Base-by-base conservation (phyloP, 2,113 vertebrate species). In the Puma concolor region DNA sequence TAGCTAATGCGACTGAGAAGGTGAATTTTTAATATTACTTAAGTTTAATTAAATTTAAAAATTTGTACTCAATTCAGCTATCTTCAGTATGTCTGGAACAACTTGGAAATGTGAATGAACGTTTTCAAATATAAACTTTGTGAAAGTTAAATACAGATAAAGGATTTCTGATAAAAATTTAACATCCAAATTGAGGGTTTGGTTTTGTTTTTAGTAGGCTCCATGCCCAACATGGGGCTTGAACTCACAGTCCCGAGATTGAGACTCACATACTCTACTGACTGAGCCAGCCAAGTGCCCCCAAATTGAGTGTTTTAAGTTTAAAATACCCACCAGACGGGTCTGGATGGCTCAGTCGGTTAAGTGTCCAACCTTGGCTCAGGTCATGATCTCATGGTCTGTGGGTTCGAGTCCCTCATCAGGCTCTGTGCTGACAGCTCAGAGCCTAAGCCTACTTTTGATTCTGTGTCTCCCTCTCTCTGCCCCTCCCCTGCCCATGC, bases 121-220 rank as follows among this genome's bases (percentile, higher is more conserved):
- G 64, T 36, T 95, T 88, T 96, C 29, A 76, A 54, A 36, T 63
- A 17, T 67, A 91, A 91, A 89, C 84, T 77, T 92, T 72, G 79
- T 93, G 76, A 90, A 93, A 50, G 48, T 27, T 83, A 91, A 94
- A 52, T 33, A 11, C 8, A 79, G 15, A 88, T 60, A 64, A 94
- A 50, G 4, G 31, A 82, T 82, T 87, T 97, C 72, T 79, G n/a
- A 79, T 87, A 25, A 88, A 52, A 93, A 52, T 77, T 88, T 71
- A 72, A 48, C 71, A 60, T 74, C 9, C 50, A 88, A 93, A 60
- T 19, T 93, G 54, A 93, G 19, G 67, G 38, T 74, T 50, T 33
- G 21, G 7, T 29, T 76, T 44, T 29, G 41, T 44, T 76, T 74
- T 76, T 29, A 29, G 72, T 76, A 76, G 25, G 23, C 38, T 74